phyloP scores from a whole-genome alignment of 2,113 vertebrate species.

The Gallinago paraguaiae region DNA sequence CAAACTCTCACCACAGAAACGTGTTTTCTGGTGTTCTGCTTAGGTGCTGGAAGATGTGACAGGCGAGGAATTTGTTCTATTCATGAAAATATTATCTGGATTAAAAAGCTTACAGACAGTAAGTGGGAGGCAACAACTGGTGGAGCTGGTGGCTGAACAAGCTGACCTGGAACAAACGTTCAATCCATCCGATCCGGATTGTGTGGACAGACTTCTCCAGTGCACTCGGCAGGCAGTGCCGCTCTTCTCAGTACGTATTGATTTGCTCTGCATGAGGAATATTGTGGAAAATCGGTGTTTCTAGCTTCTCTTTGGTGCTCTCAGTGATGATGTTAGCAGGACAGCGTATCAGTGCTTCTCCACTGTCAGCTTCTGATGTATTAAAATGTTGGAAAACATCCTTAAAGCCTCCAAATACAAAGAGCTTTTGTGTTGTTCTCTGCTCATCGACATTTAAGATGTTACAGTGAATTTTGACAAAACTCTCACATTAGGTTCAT shows the following conservation, averaged over 20 bases:
- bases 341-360: not conserved
- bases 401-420: not conserved
- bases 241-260: constrained; percentile 88
- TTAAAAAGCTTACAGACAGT: constrained; percentile 93
- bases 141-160: constrained; percentile 94
- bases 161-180: constrained; percentile 93
- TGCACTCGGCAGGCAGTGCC: constrained; percentile 96
- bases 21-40: not conserved
- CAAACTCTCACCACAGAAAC: not conserved
- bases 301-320: not conserved
- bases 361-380: not conserved
- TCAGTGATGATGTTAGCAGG: not conserved
- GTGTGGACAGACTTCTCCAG: constrained; percentile 94
- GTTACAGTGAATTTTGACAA: not conserved
- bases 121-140: constrained; percentile 91
- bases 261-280: not conserved
- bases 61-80: constrained; percentile 95
- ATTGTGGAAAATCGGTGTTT: not conserved
- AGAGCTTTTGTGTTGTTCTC: not conserved
- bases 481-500: not conserved
- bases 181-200: constrained; percentile 89
- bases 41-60: constrained; percentile 98
- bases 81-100: constrained; percentile 92
- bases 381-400: not conserved
- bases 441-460: not conserved